A percentile compares a stretch with the other conserved stretches of the same genome.
These are phyloP conservation scores for Synanthedon vespiformis DNA, from an alignment of 2,888 invertebrate genomes.

Conservation along the genomic window DNA sequence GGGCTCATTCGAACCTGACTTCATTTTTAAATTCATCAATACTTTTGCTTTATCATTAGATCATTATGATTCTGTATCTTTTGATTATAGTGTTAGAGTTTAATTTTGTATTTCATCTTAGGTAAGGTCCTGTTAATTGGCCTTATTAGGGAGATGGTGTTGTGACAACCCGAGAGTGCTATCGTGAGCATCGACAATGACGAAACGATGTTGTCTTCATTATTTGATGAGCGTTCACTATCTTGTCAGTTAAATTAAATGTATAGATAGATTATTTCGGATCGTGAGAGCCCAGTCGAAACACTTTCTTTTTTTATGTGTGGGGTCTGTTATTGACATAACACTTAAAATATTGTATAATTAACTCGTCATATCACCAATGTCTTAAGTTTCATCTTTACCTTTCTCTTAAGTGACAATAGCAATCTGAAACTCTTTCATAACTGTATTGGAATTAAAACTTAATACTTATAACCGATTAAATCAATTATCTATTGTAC, in stretches of 20 bases:
- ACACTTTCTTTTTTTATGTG: constrained; percentile 50
- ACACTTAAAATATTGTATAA: constrained; percentile 36
- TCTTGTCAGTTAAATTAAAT: constrained; percentile 70
- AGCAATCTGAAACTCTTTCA: not conserved
- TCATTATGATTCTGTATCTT: constrained; percentile 26
- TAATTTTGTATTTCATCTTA: constrained; percentile 28
- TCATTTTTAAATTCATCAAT: constrained; percentile 28
- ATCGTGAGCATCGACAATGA: constrained; percentile 70
- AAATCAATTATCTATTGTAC: not conserved
- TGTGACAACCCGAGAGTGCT: constrained; percentile 67
- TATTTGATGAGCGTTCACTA: constrained; percentile 69
- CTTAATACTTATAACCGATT: not conserved
- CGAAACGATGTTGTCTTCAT: constrained; percentile 71
- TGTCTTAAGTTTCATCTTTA: not conserved
- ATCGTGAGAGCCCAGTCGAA: constrained; percentile 60
- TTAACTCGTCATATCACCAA: constrained; percentile 31
- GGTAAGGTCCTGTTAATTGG: constrained; percentile 63
- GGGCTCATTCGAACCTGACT: constrained; percentile 35
- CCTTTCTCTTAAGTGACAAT: not conserved
- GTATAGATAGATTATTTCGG: constrained; percentile 68
- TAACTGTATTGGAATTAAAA: not conserved
- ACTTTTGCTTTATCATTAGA: constrained; percentile 18
- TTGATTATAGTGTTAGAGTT: constrained; percentile 31
- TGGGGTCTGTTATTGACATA: constrained; percentile 52
- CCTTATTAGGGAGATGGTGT: constrained; percentile 69